phyloP scores from a whole-genome alignment of 2,888 invertebrate species.

The Parapristionchus giblindavisi region DNA sequence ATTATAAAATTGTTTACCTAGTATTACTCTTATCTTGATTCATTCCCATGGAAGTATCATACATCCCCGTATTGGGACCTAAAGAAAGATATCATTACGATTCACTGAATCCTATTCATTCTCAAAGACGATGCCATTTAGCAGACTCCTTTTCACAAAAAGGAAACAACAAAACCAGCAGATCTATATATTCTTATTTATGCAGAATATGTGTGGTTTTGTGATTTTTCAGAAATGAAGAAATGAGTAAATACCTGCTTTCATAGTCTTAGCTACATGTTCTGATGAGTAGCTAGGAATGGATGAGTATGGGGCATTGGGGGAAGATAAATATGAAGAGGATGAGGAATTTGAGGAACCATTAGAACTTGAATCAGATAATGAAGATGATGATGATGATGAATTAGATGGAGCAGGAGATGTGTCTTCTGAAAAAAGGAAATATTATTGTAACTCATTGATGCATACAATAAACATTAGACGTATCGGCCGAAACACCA shows the following conservation, averaged over 20 bases:
- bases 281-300: neutral
- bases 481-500: no score
- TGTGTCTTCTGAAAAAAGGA: neutral
- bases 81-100: no score
- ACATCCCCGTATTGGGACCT: slow-evolving; percentile 31
- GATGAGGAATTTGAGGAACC: neutral
- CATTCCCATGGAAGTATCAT: slow-evolving; percentile 26
- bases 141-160: no score
- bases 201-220: no score
- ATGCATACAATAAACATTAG: no score
- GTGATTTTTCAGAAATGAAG: neutral
- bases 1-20: no score
- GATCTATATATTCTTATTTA: no score
- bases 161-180: no score
- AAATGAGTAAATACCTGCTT: slow-evolving; percentile 5
- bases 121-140: no score
- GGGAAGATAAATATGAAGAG: slow-evolving; percentile 22
- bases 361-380: neutral
- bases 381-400: neutral
- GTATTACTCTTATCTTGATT: no score
- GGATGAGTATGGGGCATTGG: slow-evolving; percentile 13
- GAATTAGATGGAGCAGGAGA: neutral
- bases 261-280: slow-evolving; percentile 22
- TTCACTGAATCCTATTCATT: no score
- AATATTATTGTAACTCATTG: neutral